Evolutionary conservation across 64 coral and sea anemone species (phyloP).

Genomic region (Anthopleura sola): DNA sequence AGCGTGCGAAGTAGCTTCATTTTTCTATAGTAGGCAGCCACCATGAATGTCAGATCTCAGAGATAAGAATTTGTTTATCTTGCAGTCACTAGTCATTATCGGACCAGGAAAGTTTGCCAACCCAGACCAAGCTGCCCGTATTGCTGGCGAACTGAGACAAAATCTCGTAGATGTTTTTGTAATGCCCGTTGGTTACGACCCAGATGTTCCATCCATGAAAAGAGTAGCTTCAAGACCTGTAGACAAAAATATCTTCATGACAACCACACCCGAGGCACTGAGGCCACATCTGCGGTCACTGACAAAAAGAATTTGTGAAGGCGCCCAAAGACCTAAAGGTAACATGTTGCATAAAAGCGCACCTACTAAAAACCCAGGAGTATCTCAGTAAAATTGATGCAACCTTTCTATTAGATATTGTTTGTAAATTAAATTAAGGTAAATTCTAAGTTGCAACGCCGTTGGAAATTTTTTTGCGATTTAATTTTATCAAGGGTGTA

Average conservation of each 20-base stretch:
- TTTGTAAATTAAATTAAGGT: too few species aligned
- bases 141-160: conserved; percentile 2
- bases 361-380: too few species aligned
- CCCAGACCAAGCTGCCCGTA: conserved; percentile 6
- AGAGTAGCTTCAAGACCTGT: neutral
- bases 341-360: neutral
- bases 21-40: too few species aligned
- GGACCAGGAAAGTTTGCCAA: conserved; percentile 22
- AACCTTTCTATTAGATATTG: too few species aligned
- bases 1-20: too few species aligned
- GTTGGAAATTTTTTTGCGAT: too few species aligned
- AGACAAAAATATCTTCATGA: conserved; percentile 25
- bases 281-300: conserved; percentile 16
- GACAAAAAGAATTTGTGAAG: conserved; percentile 19
- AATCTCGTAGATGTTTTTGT: conserved; percentile 15
- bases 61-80: too few species aligned
- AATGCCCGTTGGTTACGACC: conserved; percentile 18
- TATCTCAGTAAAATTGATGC: too few species aligned
- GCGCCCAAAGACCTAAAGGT: conserved; percentile 21
- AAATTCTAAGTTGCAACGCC: too few species aligned
- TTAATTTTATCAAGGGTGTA: too few species aligned
- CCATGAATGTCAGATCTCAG: too few species aligned
- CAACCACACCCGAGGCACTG: conserved; percentile 1
- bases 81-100: conserved; percentile 22
- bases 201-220: conserved; percentile 17